phyloP scores from a whole-genome alignment of 1,140 invertebrate species.

The Stegodyphus mimosarum region DNA sequence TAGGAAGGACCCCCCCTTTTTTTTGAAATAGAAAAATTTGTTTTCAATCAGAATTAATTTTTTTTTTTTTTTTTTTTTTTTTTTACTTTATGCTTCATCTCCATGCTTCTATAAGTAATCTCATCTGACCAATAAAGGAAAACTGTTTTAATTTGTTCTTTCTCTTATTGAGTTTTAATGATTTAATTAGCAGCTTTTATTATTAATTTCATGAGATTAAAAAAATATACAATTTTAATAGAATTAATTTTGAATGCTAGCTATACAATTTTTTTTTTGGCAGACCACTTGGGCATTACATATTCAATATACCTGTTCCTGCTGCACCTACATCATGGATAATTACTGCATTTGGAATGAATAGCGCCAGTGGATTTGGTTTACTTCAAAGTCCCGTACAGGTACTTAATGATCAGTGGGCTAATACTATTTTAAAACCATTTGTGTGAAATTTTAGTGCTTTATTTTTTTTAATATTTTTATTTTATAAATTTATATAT shows the following conservation, averaged over 20 bases:
- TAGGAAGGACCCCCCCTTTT: too few species aligned
- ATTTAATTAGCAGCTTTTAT: too few species aligned
- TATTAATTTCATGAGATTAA: background rate
- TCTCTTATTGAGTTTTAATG: too few species aligned
- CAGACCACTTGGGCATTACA: slow-evolving; percentile 80
- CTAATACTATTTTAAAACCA: too few species aligned
- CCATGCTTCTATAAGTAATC: too few species aligned
- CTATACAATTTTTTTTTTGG: slow-evolving; percentile 1
- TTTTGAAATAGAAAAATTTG: too few species aligned
- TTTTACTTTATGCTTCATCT: too few species aligned
- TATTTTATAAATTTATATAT: slow-evolving; percentile 24
- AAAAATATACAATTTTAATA: background rate
- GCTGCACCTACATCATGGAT: slow-evolving; percentile 88
- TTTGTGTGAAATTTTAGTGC: background rate
- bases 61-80: too few species aligned
- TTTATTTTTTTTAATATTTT: background rate
- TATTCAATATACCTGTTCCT: slow-evolving; percentile 90
- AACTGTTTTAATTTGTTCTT: too few species aligned
- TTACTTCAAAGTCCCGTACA: slow-evolving; percentile 82
- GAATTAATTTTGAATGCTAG: slow-evolving; percentile 28
- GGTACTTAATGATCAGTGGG: slow-evolving; percentile 67
- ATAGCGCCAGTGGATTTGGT: slow-evolving; percentile 84
- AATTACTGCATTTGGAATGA: slow-evolving; percentile 90
- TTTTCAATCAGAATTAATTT: too few species aligned
- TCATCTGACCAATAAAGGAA: too few species aligned